These are phyloP conservation scores for Stomatorhinus ivindoensis DNA, from an alignment of 2,113 vertebrate species.

Conservation along the genomic window DNA sequence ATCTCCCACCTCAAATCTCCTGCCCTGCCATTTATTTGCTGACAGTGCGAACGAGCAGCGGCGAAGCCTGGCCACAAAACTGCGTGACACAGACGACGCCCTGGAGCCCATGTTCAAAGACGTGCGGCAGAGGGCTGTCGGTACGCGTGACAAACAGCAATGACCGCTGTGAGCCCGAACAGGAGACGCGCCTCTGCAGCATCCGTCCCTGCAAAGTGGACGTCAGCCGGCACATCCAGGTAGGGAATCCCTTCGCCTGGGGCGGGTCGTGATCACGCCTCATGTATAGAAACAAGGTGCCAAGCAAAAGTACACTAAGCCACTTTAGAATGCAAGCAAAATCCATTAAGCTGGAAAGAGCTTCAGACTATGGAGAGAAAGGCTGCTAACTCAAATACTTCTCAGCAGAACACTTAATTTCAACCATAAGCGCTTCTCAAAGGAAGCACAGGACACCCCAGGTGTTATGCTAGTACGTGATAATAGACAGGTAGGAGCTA, in stretches of 20 bases:
- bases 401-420: neutral
- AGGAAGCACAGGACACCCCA: neutral
- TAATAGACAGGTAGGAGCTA: neutral
- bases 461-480: neutral
- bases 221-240: constrained; percentile 80
- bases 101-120: constrained; percentile 89
- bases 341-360: neutral
- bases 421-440: neutral
- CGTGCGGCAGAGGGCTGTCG: constrained; percentile 85
- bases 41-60: constrained; percentile 52
- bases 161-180: constrained; percentile 67
- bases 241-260: constrained; percentile 29
- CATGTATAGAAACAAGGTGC: neutral
- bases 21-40: neutral
- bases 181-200: constrained; percentile 84
- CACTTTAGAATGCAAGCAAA: neutral
- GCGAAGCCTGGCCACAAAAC: constrained; percentile 75
- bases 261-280: neutral
- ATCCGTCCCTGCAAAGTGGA: constrained; percentile 80
- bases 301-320: neutral
- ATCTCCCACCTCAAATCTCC: neutral
- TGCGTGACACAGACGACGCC: constrained; percentile 80
- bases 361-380: neutral
- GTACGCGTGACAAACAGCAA: constrained; percentile 82
- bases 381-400: neutral